Base-by-base conservation (phyloP, 2,113 vertebrate species). In the Aplodontia rufa region DNA sequence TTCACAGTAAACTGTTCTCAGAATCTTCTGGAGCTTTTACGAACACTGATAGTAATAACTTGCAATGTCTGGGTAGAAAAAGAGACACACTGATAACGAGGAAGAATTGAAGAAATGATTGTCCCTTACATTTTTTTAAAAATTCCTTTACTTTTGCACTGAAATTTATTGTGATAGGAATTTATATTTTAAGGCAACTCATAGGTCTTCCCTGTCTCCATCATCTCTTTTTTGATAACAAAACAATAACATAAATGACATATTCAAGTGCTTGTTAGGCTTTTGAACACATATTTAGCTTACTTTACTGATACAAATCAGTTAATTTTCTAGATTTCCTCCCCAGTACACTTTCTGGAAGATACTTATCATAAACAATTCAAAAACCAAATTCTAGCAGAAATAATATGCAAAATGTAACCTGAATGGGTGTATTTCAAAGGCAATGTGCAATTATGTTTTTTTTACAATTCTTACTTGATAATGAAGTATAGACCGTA, bases 61-160 rank as follows among this genome's bases (percentile, higher is more conserved):
- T 40, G 68, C 75, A 91, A 69, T 78, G 64, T 91, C 80, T 95
- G 55, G 87, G 68, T 40, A 37, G 58, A 4, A 19, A 96, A 88
- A 55, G 79, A 84, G 20, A 40, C 80, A 92, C 78, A 3, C 49
- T 4, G 1, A 28, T 93, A 93, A 75, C 40, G 68, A 88, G 75
- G 92, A 95, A 87, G 83, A 96, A 75, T 42, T 58, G 79, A 68
- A 96, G 13, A 81, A 78, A 74, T 53, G 1, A 60, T 45, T 95
- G 85, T 40, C 12, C 19, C 28, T 91, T 91, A 40, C 3, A 3
- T 66, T 93, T 78, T 64, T 75, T 72, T 49, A 19, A 4, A 83
- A 68, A 80, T 72, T 24, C 35, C 13, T 40, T 66, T 58, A 74
- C 80, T 95, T 74, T 37, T 84, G 79, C 85, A n/a, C 47, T 93